Percentiles rank a stretch among this genome's conserved stretches.
Evolutionary conservation across 2,113 vertebrate species (phyloP).

Genomic region (Ascaphus truei): DNA sequence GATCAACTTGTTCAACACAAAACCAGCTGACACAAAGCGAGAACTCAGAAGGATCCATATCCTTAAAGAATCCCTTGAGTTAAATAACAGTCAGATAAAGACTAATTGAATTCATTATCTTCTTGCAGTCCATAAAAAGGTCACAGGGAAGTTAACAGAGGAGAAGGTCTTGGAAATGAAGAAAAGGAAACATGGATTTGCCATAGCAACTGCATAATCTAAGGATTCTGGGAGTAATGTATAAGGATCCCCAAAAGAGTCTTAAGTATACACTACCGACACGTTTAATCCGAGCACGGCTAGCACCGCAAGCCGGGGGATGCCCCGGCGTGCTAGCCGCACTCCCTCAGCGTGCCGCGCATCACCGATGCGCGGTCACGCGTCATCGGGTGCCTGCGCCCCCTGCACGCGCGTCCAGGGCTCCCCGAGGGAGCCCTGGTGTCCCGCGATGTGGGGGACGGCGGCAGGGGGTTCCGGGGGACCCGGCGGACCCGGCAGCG

Average conservation of each 20-base stretch:
- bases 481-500: too few relatives aligned
- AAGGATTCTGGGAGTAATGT: not conserved
- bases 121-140: slow-evolving; percentile 54
- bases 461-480: too few relatives aligned
- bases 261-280: too few relatives aligned
- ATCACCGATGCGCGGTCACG: too few relatives aligned
- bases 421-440: too few relatives aligned
- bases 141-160: slow-evolving; percentile 54
- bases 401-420: too few relatives aligned
- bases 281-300: too few relatives aligned
- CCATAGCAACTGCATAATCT: not conserved
- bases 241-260: not conserved
- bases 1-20: not conserved
- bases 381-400: too few relatives aligned
- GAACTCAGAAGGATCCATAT: slow-evolving; percentile 1
- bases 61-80: slow-evolving; percentile 15
- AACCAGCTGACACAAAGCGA: not conserved
- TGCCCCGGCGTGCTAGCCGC: too few relatives aligned
- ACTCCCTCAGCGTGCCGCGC: too few relatives aligned
- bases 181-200: slow-evolving; percentile 21
- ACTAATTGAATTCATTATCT: slow-evolving; percentile 75
- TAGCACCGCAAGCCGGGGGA: too few relatives aligned
- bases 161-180: slow-evolving; percentile 62
- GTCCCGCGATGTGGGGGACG: too few relatives aligned
- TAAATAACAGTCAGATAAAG: slow-evolving; percentile 67